Evolutionary conservation across 2,797 vertebrate genomes (phyloP).

Genomic region (Pseudopleuronectes americanus): DNA sequence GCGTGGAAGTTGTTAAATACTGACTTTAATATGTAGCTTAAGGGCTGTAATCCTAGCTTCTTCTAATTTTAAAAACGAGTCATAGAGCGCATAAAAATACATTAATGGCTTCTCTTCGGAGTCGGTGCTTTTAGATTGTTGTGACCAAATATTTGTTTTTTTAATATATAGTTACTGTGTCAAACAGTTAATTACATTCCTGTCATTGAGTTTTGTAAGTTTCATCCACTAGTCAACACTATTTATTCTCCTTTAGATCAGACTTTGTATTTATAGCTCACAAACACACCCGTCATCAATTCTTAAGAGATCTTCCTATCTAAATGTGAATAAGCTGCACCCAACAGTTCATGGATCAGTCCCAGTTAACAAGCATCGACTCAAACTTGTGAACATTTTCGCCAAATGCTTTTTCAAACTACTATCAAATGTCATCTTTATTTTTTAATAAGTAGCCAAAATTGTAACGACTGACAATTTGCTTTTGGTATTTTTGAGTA

Average conservation of each 20-base stretch:
- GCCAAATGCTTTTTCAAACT: slow-evolving; percentile 28
- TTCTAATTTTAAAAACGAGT: slow-evolving; percentile 18
- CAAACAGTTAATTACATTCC: slow-evolving; percentile 37
- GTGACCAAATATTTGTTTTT: slow-evolving; percentile 58
- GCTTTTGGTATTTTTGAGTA: slow-evolving; percentile 17
- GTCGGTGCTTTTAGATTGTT: slow-evolving; percentile 48
- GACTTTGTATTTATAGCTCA: slow-evolving; percentile 49
- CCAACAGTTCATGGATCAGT: slow-evolving; percentile 26
- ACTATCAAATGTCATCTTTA: slow-evolving; percentile 2
- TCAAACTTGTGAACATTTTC: slow-evolving; percentile 20
- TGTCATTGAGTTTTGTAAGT: slow-evolving; percentile 53
- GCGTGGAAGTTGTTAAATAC: slow-evolving; percentile 11
- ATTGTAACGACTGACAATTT: slow-evolving; percentile 27
- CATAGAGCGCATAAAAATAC: slow-evolving; percentile 24
- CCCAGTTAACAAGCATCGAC: background rate
- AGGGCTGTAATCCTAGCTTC: slow-evolving; percentile 42
- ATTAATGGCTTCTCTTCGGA: slow-evolving; percentile 6
- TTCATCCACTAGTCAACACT: slow-evolving; percentile 48
- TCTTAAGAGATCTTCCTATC: slow-evolving; percentile 13
- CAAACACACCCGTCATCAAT: slow-evolving; percentile 21
- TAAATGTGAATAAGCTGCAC: slow-evolving; percentile 41
- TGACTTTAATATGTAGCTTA: slow-evolving; percentile 32
- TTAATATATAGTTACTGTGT: slow-evolving; percentile 15
- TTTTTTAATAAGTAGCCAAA: slow-evolving; percentile 31
- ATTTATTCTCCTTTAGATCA: slow-evolving; percentile 64